Evolutionary conservation across 1,140 invertebrate genomes (phyloP), one percentile per base, ranked within the genome.

Genomic region (Nebria ingens): DNA sequence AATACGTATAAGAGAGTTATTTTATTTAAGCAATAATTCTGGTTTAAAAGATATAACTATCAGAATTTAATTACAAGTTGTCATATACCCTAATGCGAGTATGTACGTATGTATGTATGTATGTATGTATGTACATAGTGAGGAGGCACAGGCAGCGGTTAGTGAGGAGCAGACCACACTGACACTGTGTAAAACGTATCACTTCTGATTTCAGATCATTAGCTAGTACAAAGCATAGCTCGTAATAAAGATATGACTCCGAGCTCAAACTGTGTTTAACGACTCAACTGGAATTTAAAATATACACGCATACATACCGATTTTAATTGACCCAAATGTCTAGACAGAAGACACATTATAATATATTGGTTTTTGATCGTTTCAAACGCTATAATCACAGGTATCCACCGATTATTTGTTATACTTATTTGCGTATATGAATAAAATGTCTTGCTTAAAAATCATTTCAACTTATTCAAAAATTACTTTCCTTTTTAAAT

Each of bases 271-370:
- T 45, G 40, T 45, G 15, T 45, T 45, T 45, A 45, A 45, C 40
- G 15, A 45, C 40, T 17, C 15, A 17, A 4, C 15, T 45, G 40
- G 40, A 11, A 45, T 45, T 45, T 45, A 12, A 45, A 45, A 17
- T 17, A 45, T 12, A 17, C 4, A 45, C 40, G 17, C 40, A 45
- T n/a, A n/a, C n/a, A n/a, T n/a, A n/a, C n/a, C n/a, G n/a, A n/a
- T 45, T 45, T 45, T 45, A 45, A 45, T 45, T 45, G 40, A 45
- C 40, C 40, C 40, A 45, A 45, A 45, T 45, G 40, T 45, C 40
- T 45, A 45, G 40, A 45, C 40, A 45, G 40, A 45, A 45, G 40
- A 45, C 40, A 17, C 40, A 45, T 45, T 45, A 45, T 45, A 45
- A 45, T 45, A 45, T 45, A 45, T 45, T 45, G 40, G 40, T 45